Percentiles rank a stretch among this genome's conserved stretches.
Evolutionary conservation across 2,113 vertebrate species (phyloP).

Genomic region (Neolamprologus kungweensis): DNA sequence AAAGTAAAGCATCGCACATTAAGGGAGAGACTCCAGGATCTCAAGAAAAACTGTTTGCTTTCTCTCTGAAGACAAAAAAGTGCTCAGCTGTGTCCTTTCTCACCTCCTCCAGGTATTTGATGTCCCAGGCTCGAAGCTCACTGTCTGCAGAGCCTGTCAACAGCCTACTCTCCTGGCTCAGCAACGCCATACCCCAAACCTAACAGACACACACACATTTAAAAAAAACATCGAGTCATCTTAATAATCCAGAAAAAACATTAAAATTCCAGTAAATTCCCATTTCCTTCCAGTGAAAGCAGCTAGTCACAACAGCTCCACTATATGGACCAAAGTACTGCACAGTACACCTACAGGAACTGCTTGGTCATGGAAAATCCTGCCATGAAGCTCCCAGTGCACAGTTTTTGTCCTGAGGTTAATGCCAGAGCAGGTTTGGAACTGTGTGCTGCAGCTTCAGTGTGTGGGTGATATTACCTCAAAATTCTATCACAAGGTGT

Average conservation of each 20-base stretch:
- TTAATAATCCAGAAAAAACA: not conserved
- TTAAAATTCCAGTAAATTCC: not conserved
- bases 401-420: not conserved
- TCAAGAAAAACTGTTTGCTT: not conserved
- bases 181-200: slow-evolving; percentile 88
- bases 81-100: not conserved
- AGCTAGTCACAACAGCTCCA: not conserved
- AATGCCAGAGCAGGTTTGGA: not conserved
- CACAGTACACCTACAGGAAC: not conserved
- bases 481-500: not conserved
- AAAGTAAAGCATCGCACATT: not conserved
- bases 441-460: rapidly evolving
- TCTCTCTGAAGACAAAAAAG: not conserved
- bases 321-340: not conserved
- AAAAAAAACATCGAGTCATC: rapidly evolving
- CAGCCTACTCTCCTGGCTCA: slow-evolving; percentile 80
- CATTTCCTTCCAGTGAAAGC: not conserved
- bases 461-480: rapidly evolving
- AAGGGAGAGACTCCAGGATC: not conserved
- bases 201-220: slow-evolving; percentile 39
- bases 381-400: not conserved
- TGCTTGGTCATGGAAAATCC: not conserved
- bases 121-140: slow-evolving; percentile 90
- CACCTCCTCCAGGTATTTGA: slow-evolving; percentile 75
- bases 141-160: slow-evolving; percentile 90